A percentile compares a stretch with the other conserved stretches of the same genome.
Conservation (phyloP, 2,113 vertebrate genomes). For the Muntiacus muntjak region DNA sequence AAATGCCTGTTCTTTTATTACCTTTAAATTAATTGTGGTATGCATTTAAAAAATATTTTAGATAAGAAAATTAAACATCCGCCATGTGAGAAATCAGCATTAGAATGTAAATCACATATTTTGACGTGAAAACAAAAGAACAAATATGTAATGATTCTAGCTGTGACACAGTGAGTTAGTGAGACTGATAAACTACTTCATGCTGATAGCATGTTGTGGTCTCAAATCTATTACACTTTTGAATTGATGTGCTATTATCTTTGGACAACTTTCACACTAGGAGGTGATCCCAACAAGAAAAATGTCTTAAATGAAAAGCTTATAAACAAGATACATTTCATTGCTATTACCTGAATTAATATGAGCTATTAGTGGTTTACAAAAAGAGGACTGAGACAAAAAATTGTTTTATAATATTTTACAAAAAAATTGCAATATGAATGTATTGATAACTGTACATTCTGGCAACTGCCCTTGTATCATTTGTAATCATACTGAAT, state of each 20-base stretch:
- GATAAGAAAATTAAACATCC: slow-evolving; percentile 57
- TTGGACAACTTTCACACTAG: slow-evolving; percentile 81
- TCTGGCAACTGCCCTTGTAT: slow-evolving; percentile 33
- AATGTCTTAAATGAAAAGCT: slow-evolving; percentile 80
- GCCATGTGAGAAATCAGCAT: slow-evolving; percentile 54
- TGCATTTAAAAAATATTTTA: slow-evolving; percentile 31
- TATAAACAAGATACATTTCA: slow-evolving; percentile 77
- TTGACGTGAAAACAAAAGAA: slow-evolving; percentile 76
- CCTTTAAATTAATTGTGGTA: slow-evolving; percentile 60
- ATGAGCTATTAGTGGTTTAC: slow-evolving; percentile 61
- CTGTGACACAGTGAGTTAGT: slow-evolving; percentile 75
- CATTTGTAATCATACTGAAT: neutral
- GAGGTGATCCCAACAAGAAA: slow-evolving; percentile 75
- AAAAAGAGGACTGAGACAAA: slow-evolving; percentile 46
- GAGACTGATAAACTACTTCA: slow-evolving; percentile 75
- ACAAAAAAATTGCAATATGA: slow-evolving; percentile 44
- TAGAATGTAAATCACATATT: slow-evolving; percentile 66
- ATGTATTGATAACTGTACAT: slow-evolving; percentile 53
- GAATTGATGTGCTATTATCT: slow-evolving; percentile 81
- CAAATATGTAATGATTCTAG: slow-evolving; percentile 80
- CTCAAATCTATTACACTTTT: slow-evolving; percentile 79
- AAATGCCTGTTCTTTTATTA: slow-evolving; percentile 18
- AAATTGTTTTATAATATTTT: slow-evolving; percentile 36
- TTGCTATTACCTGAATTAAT: slow-evolving; percentile 75
- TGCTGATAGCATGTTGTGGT: slow-evolving; percentile 75